Evolutionary conservation across 2,888 invertebrate species (phyloP).

Genomic region (Allacma fusca): DNA sequence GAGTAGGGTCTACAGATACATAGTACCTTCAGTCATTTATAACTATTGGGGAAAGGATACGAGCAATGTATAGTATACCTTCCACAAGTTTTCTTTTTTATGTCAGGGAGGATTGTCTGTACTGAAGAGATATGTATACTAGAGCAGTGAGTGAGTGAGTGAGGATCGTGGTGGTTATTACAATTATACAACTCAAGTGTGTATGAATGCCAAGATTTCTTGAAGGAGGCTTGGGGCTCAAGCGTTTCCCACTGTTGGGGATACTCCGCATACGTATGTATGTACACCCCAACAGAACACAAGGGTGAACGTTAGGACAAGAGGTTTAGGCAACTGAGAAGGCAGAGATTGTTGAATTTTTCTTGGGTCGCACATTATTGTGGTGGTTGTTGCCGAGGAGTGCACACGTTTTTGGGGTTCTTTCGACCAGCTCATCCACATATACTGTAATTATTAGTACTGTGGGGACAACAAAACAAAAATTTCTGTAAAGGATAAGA

Average conservation of each 20-base stretch:
- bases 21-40: too few species aligned
- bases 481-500: too few species aligned
- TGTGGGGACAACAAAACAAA: neutral
- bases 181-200: conserved; percentile 4
- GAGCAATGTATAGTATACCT: too few species aligned
- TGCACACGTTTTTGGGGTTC: conserved; percentile 34
- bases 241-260: neutral
- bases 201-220: conserved; percentile 16
- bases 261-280: neutral
- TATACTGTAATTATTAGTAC: neutral
- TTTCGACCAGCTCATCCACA: neutral
- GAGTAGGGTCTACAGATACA: too few species aligned
- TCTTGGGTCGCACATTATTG: conserved; percentile 44
- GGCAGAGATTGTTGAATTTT: conserved; percentile 27
- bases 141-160: too few species aligned
- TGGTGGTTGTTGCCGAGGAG: conserved; percentile 40
- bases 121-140: neutral
- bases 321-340: neutral
- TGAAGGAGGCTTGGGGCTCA: conserved; percentile 12
- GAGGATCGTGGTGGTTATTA: conserved; percentile 2
- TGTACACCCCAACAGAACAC: neutral
- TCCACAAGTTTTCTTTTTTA: too few species aligned
- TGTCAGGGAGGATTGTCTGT: neutral
- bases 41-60: too few species aligned
- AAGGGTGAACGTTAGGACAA: conserved; percentile 11